Percentiles rank a stretch among this genome's conserved stretches.
phyloP scores from a whole-genome alignment of 1,140 invertebrate genomes.

The Brachionus angularis region DNA sequence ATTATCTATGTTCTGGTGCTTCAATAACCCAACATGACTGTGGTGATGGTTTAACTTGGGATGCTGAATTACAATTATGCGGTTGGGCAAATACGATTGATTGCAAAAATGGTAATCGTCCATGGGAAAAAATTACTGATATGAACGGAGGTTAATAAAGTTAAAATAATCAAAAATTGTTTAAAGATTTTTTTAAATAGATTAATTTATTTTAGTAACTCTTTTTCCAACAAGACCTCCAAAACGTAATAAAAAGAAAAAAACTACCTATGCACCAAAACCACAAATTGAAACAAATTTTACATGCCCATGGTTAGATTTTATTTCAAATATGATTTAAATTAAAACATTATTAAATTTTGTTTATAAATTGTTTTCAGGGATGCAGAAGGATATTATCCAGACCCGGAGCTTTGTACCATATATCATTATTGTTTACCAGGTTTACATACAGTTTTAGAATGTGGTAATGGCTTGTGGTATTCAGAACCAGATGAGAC shows the following conservation, averaged over 20 bases:
- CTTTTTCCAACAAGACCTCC: conserved; percentile 20
- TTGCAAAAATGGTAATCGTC: conserved; percentile 35
- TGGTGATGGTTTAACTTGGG: conserved; percentile 27
- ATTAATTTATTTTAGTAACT: conserved; percentile 36
- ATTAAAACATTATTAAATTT: neutral
- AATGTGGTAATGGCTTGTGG: conserved; percentile 25
- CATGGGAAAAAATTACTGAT: conserved; percentile 40
- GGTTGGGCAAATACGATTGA: conserved; percentile 30
- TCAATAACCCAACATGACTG: neutral
- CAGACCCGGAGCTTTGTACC: conserved; percentile 12
- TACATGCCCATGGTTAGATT: conserved; percentile 40
- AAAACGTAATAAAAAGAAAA: neutral
- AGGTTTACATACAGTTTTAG: neutral
- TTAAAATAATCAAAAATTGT: neutral
- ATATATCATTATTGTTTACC: conserved; percentile 31
- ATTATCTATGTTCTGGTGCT: conserved; percentile 37
- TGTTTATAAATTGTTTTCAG: neutral
- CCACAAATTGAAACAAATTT: conserved; percentile 32
- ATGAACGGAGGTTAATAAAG: conserved; percentile 24
- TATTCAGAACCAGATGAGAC: conserved; percentile 17
- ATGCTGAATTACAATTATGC: conserved; percentile 7
- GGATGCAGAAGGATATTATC: conserved; percentile 9
- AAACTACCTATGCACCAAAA: conserved; percentile 23
- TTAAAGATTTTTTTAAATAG: neutral
- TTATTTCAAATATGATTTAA: neutral